Evolutionary conservation across 2,888 invertebrate species (phyloP), one percentile per base, ranked within the genome.

Genomic region (Phasia obesa): DNA sequence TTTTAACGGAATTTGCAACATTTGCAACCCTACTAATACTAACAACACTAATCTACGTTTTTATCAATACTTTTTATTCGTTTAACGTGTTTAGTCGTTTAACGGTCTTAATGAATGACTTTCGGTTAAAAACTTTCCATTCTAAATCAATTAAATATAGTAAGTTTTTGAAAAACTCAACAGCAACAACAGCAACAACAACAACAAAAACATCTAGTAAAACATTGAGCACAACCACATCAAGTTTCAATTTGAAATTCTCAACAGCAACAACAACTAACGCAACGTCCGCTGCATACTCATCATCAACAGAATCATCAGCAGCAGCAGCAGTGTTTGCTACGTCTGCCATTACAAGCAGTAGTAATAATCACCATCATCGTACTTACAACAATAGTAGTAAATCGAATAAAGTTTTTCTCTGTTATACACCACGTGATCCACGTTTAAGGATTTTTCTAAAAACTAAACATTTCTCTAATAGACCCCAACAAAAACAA

Each of bases 71-170:
- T 44, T 64, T 49, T 71, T 17, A 51, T 74, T 77, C 85, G 76
- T 84, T 78, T 84, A 87, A 84, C 85, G 86, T 87, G 88, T 88
- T 89, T 87, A 87, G 86, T 79, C 87, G 87, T 85, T 86, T 88
- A 88, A 87, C 88, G 86, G 89, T 90, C 89, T 91, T 91, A 89
- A 91, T 91, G 91, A 89, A 91, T 90, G 91, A 89, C 87, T 87
- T 89, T 88, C 89, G 90, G 89, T 88, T 88, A 81, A 90, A 90
- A 86, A 87, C 87, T 85, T 87, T 87, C 86, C 86, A 87, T 85
- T 59, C 51, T 65, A 84, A 85, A 76, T 65, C 74, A 44, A 69
- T 42, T 38, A 49, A 71, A 27, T 49, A 47, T 21, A 60, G 44
- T 53, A 76, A 69, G 51, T 69, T 49, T 64, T 75, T 83, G 55